Conservation (phyloP, 2,797 vertebrate genomes). For the Notoglanidium macrostoma region DNA sequence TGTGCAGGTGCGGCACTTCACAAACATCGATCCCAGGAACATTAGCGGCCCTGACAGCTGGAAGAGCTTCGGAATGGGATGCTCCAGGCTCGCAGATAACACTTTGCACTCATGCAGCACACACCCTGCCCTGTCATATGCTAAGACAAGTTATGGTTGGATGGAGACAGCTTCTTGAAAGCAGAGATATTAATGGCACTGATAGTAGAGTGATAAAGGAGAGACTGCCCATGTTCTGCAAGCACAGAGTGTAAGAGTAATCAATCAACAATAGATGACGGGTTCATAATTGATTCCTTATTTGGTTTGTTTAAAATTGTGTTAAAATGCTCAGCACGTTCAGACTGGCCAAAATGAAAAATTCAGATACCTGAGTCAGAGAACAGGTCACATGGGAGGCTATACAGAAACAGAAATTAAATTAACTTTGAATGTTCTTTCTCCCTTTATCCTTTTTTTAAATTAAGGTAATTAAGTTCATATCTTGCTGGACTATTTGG, state of each 20-base stretch:
- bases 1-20: conserved; percentile 40
- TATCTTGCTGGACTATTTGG: conserved; percentile 35
- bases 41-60: conserved; percentile 37
- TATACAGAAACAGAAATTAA: conserved; percentile 28
- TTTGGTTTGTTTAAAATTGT: not conserved
- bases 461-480: conserved; percentile 38
- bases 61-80: conserved; percentile 25
- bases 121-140: conserved; percentile 6
- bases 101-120: conserved; percentile 1
- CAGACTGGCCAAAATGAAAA: not conserved
- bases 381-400: conserved; percentile 2
- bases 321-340: conserved; percentile 15
- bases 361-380: conserved; percentile 16
- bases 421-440: conserved; percentile 27
- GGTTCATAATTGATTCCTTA: conserved; percentile 18
- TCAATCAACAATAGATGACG: not conserved
- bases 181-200: conserved; percentile 1
- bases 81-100: conserved; percentile 27
- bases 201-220: not conserved
- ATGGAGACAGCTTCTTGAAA: conserved; percentile 23
- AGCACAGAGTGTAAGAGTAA: conserved; percentile 5
- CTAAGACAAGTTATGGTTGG: conserved; percentile 21
- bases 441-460: conserved; percentile 5
- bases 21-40: conserved; percentile 46
- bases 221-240: conserved; percentile 9